A percentile compares a stretch with the other conserved stretches of the same genome.
Conservation (phyloP, 2,888 invertebrate genomes). For the Noctua comes region DNA sequence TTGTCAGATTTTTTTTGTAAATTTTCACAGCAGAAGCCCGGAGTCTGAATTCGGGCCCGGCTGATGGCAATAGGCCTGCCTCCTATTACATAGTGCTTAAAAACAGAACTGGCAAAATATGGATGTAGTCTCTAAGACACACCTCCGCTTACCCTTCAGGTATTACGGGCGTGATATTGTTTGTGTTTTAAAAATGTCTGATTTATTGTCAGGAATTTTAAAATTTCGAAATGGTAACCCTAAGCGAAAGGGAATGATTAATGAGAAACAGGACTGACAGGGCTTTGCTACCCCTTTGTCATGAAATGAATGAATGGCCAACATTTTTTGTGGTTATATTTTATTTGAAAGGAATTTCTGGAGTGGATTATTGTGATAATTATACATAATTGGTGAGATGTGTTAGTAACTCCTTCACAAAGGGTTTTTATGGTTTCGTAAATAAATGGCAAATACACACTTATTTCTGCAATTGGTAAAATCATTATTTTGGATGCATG, state of each 20-base stretch:
- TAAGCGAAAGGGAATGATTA: slow-evolving; percentile 75
- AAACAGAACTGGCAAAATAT: background rate
- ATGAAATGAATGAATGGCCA: slow-evolving; percentile 34
- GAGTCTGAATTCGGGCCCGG: background rate
- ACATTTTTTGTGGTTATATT: slow-evolving; percentile 37
- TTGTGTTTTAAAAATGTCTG: background rate
- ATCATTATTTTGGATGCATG: background rate
- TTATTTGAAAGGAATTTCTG: slow-evolving; percentile 23
- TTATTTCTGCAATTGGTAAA: background rate
- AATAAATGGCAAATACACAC: background rate
- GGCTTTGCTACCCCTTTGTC: slow-evolving; percentile 67
- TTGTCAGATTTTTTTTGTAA: background rate
- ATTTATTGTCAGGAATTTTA: background rate
- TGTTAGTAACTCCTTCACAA: background rate
- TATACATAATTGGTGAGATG: slow-evolving; percentile 7
- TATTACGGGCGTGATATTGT: background rate
- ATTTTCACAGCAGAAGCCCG: background rate
- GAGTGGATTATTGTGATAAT: slow-evolving; percentile 45
- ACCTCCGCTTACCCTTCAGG: background rate
- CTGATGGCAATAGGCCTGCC: background rate
- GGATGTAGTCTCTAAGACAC: background rate
- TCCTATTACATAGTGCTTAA: background rate
- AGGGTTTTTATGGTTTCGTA: background rate
- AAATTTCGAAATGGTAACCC: background rate
- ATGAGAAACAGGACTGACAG: slow-evolving; percentile 69